phyloP scores from a whole-genome alignment of 2,888 invertebrate species.

The Galerucella pusilla region DNA sequence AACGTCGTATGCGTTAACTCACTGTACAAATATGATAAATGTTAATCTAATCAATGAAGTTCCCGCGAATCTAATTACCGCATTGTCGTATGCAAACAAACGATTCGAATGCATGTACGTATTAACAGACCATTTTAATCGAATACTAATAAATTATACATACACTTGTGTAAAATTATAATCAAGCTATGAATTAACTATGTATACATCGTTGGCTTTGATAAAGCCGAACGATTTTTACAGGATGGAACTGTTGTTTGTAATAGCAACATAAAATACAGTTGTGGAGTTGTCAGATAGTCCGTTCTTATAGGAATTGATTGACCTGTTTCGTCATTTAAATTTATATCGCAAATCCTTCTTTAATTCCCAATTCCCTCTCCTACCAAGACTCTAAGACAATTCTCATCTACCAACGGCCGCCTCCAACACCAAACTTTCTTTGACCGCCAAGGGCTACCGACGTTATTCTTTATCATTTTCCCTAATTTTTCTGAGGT shows the following conservation, averaged over 20 bases:
- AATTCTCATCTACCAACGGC: too few species aligned
- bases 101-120: conserved; percentile 21
- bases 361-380: too few species aligned
- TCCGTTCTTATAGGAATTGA: too few species aligned
- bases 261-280: too few species aligned
- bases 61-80: conserved; percentile 21
- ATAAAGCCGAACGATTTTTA: background rate
- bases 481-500: too few species aligned
- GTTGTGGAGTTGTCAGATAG: too few species aligned
- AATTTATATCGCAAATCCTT: too few species aligned
- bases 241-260: background rate
- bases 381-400: too few species aligned
- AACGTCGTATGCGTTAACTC: background rate
- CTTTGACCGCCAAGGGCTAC: too few species aligned
- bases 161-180: conserved; percentile 20
- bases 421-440: too few species aligned
- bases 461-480: too few species aligned
- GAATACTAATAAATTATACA: conserved; percentile 27
- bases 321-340: too few species aligned
- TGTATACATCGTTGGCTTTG: background rate
- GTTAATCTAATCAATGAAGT: conserved; percentile 24
- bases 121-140: conserved; percentile 28
- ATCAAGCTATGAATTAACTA: conserved; percentile 15
- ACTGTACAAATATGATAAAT: conserved; percentile 17
- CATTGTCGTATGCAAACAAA: conserved; percentile 30